Base-by-base conservation (phyloP, 2,888 invertebrate genomes). In the Coelogynopora nodosa region DNA sequence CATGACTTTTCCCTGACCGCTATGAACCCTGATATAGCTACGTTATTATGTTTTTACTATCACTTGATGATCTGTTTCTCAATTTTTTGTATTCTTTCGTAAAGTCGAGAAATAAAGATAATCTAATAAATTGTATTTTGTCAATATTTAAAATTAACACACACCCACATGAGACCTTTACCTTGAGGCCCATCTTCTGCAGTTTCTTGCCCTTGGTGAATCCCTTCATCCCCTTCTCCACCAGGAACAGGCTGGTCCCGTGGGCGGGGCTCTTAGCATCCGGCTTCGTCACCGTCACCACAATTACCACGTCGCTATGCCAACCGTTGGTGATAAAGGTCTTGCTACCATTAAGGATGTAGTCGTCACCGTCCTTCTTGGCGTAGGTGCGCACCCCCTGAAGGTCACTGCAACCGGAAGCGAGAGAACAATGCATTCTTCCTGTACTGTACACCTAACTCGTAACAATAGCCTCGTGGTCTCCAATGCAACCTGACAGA, bases 261-360 rank as follows among this genome's bases (percentile, higher is more conserved):
- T 92, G 92, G 29, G 92, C 92, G 0, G 90, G 89, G 2, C 91
- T 90, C 88, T 92, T 92, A 29, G 92, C 92, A 30, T 89, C 88
- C 0, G 91, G 89, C 88, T 93, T 90, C 0, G 92, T 92, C 0
- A 92, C 88, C 0, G 92, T 92, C 0, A 92, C 92, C 5, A 92
- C 92, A 31, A 93, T 89, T n/a, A 91, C 91, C 0, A 92, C 88
- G 88, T 92, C 92, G 28, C 90, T 88, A 90, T 91, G 89, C 88
- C 89, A 90, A 29, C 92, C 92, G 88, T 93, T 93, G 27, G 92
- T 92, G 88, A 93, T 93, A 89, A 92, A 93, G 10, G 90, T 91
- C 89, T 93, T 93, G 88, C 91, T 91, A 49, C 92, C 92, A 88
- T 92, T 93, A 26, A 93, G 89, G 87, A 92, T 92, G 28, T 74